phyloP scores from a whole-genome alignment of 1,140 invertebrate species.

The Zaprionus lachaisei region DNA sequence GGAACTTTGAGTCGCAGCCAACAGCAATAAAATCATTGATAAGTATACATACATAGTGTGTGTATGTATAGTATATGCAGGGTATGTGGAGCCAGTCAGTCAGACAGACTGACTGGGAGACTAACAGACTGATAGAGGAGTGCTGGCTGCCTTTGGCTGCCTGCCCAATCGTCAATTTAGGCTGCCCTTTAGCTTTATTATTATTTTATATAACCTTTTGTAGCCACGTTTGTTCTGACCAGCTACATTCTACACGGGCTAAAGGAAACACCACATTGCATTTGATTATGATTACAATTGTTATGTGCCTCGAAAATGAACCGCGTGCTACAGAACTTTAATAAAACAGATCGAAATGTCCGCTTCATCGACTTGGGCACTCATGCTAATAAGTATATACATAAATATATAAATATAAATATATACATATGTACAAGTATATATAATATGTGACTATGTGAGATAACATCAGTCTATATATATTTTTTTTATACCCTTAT shows the following conservation, averaged over 20 bases:
- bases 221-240: conserved; percentile 7
- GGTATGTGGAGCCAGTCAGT: conserved; percentile 1
- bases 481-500: too few relatives aligned
- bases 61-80: neutral
- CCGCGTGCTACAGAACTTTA: neutral
- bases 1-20: conserved; percentile 28
- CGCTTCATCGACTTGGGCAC: neutral
- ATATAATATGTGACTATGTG: too few relatives aligned
- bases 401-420: too few relatives aligned
- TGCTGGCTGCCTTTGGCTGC: neutral
- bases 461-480: too few relatives aligned
- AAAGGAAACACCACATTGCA: neutral
- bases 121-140: neutral
- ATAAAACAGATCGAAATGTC: neutral
- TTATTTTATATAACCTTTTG: conserved; percentile 59
- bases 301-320: neutral
- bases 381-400: too few relatives aligned
- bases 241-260: conserved; percentile 8
- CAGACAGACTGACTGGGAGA: neutral
- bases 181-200: conserved; percentile 45
- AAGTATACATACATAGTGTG: neutral
- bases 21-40: conserved; percentile 33
- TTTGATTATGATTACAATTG: neutral
- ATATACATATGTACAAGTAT: too few relatives aligned
- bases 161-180: conserved; percentile 19